Conservation (phyloP, 2,888 invertebrate species). For the Eugnorisma glareosa region DNA sequence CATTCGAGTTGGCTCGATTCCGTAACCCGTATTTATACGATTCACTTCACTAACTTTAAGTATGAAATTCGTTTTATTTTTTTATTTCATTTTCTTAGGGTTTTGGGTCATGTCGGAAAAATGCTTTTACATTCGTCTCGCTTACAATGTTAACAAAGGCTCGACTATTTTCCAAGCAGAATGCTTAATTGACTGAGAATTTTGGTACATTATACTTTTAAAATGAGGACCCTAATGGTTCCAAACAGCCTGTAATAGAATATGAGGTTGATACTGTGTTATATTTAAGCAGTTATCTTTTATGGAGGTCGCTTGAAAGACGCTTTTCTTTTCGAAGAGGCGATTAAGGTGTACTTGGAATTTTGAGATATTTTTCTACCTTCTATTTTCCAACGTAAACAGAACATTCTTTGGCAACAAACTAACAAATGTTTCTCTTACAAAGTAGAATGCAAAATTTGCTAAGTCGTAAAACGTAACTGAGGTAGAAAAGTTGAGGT, state of each 20-base stretch:
- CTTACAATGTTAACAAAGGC: conserved; percentile 84
- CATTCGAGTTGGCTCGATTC: conserved; percentile 54
- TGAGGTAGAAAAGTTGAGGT: conserved; percentile 19
- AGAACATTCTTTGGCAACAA: conserved; percentile 23
- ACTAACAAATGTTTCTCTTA: conserved; percentile 21
- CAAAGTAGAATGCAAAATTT: conserved; percentile 46
- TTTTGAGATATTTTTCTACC: background rate
- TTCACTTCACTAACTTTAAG: conserved; percentile 71
- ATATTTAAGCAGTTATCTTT: conserved; percentile 43
- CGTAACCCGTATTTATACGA: conserved; percentile 41
- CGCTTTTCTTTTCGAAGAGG: background rate
- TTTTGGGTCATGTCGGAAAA: conserved; percentile 82
- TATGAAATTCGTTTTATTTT: conserved; percentile 85
- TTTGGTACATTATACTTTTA: conserved; percentile 68
- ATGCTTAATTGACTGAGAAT: conserved; percentile 77
- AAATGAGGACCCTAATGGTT: conserved; percentile 64
- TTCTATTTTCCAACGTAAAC: background rate
- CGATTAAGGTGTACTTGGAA: background rate
- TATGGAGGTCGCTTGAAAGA: conserved; percentile 29
- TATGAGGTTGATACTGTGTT: conserved; percentile 42
- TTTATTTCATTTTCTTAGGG: conserved; percentile 80
- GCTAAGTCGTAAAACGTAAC: conserved; percentile 23
- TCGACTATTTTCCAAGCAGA: conserved; percentile 78
- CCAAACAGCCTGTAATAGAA: conserved; percentile 62
- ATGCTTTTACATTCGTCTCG: conserved; percentile 84